Evolutionary conservation across 2,113 vertebrate genomes (phyloP), one percentile per base, ranked within the genome.

Genomic region (Python bivittatus): DNA sequence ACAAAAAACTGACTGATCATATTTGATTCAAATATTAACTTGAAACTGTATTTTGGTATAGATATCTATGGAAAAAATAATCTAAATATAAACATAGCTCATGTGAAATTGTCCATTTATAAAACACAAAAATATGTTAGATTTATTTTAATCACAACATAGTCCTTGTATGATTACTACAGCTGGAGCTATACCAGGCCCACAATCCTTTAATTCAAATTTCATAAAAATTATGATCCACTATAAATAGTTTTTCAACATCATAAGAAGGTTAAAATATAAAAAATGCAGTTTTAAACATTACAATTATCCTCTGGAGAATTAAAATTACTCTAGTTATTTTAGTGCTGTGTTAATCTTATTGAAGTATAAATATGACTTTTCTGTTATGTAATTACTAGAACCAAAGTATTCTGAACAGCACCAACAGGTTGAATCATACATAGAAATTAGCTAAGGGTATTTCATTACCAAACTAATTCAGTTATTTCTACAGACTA

Each of bases 391-490:
- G 93, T 95, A 98, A 97, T 97, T 97, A 97, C 96, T 96, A 92
- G 93, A 97, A 96, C 92, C 95, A 90, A 96, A 95, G 96, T 97
- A 96, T 97, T 97, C 95, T 96, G 86, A 92, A 95, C 96, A 97
- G 95, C 96, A 96, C 94, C 95, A 92, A 97, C 96, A 96, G 94
- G 92, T 97, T 97, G 96, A 97, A 96, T 97, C 95, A 96, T 95
- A 97, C 96, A 96, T 97, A 94, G 95, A 97, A 97, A 95, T 88
- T 96, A 96, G 93, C 93, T 97, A 89, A 94, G 95, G 95, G 94
- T 97, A 95, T 97, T 98, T 97, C 95, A 97, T 97, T 97, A 97
- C 92, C 95, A 96, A 97, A 97, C 93, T 95, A 97, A 95, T 97
- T 97, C 94, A 96, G 88, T 96, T 95, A 72, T 97, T 97, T 98